Conservation (phyloP, 2,888 invertebrate species). For the Ditula angustiorana region DNA sequence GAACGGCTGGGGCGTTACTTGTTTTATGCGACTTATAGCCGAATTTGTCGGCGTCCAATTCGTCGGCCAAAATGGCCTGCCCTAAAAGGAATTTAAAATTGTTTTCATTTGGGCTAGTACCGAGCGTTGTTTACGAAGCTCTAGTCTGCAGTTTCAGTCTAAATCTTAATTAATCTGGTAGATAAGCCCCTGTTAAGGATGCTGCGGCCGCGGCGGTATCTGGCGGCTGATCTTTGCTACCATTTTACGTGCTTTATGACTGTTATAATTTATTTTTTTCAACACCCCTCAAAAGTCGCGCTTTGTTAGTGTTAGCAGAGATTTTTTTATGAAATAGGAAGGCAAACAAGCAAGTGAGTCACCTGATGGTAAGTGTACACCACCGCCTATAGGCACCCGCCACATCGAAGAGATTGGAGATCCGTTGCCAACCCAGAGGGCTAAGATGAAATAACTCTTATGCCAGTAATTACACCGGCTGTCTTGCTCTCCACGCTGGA, state of each 20-base stretch:
- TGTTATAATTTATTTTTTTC: slow-evolving; percentile 10
- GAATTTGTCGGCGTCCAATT: neutral
- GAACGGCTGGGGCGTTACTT: too few relatives aligned
- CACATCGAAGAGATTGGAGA: too few relatives aligned
- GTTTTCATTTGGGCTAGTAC: neutral
- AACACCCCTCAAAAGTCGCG: neutral
- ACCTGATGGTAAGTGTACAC: too few relatives aligned
- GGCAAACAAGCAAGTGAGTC: too few relatives aligned
- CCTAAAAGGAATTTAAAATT: neutral
- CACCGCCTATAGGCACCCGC: too few relatives aligned
- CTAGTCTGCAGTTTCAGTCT: slow-evolving; percentile 1
- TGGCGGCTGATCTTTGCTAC: slow-evolving; percentile 8
- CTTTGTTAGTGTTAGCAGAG: neutral
- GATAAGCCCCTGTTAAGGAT: slow-evolving; percentile 16
- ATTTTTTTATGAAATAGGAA: too few relatives aligned
- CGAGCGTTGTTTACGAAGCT: slow-evolving; percentile 9
- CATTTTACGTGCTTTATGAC: slow-evolving; percentile 14
- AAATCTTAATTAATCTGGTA: slow-evolving; percentile 23
- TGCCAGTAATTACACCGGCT: too few relatives aligned
- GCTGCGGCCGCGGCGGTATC: slow-evolving; percentile 5
- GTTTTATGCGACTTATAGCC: too few relatives aligned
- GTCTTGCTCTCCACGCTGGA: too few relatives aligned
- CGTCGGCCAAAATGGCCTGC: neutral
- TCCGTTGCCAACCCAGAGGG: too few relatives aligned
- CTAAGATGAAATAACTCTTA: too few relatives aligned